These are phyloP conservation scores for Macaria notata DNA, from an alignment of 2,888 invertebrate genomes.

Conservation along the genomic window DNA sequence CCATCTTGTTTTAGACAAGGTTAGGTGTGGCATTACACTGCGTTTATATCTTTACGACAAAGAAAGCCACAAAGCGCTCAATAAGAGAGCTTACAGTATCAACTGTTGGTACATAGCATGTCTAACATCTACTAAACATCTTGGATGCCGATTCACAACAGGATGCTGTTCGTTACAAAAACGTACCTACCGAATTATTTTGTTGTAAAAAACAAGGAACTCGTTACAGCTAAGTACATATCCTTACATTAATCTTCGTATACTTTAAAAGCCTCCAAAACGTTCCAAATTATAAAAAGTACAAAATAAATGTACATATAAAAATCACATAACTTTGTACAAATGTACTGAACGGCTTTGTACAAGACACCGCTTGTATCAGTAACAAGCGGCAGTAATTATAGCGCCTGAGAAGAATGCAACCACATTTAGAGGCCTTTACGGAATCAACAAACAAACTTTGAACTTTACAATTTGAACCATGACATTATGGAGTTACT, in stretches of 20 bases:
- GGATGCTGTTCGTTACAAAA: conserved; percentile 46
- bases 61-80: neutral
- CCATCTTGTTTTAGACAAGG: too few species aligned
- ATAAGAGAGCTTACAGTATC: conserved; percentile 43
- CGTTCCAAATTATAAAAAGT: conserved; percentile 61
- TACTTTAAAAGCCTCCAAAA: conserved; percentile 81
- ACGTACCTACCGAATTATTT: conserved; percentile 56
- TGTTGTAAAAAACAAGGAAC: conserved; percentile 67
- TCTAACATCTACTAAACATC: conserved; percentile 37
- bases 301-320: conserved; percentile 58
- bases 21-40: too few species aligned
- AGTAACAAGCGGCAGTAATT: conserved; percentile 25
- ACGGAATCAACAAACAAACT: conserved; percentile 1
- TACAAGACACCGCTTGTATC: conserved; percentile 35
- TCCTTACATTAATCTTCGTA: conserved; percentile 76
- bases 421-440: conserved; percentile 32
- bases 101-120: conserved; percentile 37
- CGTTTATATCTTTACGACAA: too few species aligned
- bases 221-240: conserved; percentile 78
- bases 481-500: too few species aligned
- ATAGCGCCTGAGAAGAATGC: conserved; percentile 27
- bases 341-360: conserved; percentile 44
- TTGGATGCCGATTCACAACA: conserved; percentile 47
- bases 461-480: too few species aligned
- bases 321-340: conserved; percentile 67